Conservation (phyloP, 2,888 invertebrate genomes). For the Carcina quercana region DNA sequence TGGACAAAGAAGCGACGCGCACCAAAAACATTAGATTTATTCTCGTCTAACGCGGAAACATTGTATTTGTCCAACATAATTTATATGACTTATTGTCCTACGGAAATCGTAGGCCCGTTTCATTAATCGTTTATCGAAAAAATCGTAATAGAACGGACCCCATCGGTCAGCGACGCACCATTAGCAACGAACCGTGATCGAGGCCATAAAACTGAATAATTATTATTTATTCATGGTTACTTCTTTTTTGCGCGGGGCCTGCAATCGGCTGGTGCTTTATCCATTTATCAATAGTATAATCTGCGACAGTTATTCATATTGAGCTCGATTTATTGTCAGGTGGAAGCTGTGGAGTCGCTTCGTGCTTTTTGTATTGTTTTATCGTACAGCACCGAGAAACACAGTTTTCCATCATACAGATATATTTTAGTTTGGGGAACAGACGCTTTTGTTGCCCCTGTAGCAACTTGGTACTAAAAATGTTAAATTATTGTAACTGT, state of each 20-base stretch:
- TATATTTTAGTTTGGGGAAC: conserved; percentile 17
- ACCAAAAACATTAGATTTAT: too few species aligned
- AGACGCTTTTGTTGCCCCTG: too few species aligned
- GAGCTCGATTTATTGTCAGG: conserved; percentile 42
- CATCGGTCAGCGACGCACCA: conserved; percentile 42
- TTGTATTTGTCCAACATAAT: conserved; percentile 59
- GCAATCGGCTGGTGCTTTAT: conserved; percentile 47
- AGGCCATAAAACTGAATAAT: conserved; percentile 46
- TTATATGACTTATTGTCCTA: conserved; percentile 61
- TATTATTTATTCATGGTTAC: conserved; percentile 59
- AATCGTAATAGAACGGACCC: conserved; percentile 44
- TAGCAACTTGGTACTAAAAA: too few species aligned
- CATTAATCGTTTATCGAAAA: conserved; percentile 62
- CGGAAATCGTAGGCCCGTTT: conserved; percentile 62
- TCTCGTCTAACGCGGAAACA: conserved; percentile 33
- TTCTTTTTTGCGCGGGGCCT: conserved; percentile 37
- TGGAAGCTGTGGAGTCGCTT: conserved; percentile 33
- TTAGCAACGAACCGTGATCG: conserved; percentile 58
- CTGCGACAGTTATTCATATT: conserved; percentile 65
- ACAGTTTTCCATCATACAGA: conserved; percentile 18
- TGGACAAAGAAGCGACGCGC: too few species aligned
- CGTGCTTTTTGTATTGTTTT: conserved; percentile 10
- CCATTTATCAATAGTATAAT: conserved; percentile 68
- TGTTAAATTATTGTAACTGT: too few species aligned
- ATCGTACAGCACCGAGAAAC: too few species aligned